Conservation (phyloP, 2,797 vertebrate species). For the Percopsis omiscomaycus region DNA sequence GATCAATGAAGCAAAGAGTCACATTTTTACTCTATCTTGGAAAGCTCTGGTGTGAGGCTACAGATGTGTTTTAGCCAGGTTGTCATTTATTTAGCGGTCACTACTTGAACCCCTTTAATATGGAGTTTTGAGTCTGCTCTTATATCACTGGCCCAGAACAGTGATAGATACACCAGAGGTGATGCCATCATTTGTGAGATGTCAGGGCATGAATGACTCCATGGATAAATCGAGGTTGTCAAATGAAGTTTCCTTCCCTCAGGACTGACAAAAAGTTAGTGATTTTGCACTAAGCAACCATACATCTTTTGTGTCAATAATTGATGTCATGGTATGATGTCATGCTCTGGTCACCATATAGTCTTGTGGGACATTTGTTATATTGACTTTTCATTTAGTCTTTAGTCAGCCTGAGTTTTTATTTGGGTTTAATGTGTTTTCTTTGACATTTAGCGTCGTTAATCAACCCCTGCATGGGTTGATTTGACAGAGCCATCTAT, state of each 20-base stretch:
- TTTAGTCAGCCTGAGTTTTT: background rate
- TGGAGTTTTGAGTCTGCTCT: slow-evolving; percentile 28
- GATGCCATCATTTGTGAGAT: slow-evolving; percentile 61
- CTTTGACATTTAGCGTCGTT: slow-evolving; percentile 10
- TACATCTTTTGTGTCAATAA: background rate
- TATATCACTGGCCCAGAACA: slow-evolving; percentile 32
- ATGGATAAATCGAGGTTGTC: slow-evolving; percentile 48
- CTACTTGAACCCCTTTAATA: slow-evolving; percentile 29
- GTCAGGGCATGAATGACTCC: slow-evolving; percentile 48
- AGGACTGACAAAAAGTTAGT: slow-evolving; percentile 11
- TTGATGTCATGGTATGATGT: background rate
- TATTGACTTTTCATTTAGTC: background rate
- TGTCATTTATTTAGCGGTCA: slow-evolving; percentile 29
- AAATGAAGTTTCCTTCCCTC: slow-evolving; percentile 10
- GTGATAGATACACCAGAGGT: slow-evolving; percentile 44
- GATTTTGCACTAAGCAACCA: background rate
- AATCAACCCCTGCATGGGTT: slow-evolving; percentile 38
- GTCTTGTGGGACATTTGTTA: no score
- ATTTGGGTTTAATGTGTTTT: slow-evolving; percentile 14
- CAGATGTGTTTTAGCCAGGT: slow-evolving; percentile 12
- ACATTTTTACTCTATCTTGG: slow-evolving; percentile 33
- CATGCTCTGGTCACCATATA: background rate
- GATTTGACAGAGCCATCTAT: slow-evolving; percentile 30
- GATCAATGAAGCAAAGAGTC: slow-evolving; percentile 48
- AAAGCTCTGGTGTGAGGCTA: slow-evolving; percentile 29